phyloP scores from a whole-genome alignment of 2,113 vertebrate species.

The Cromileptes altivelis region DNA sequence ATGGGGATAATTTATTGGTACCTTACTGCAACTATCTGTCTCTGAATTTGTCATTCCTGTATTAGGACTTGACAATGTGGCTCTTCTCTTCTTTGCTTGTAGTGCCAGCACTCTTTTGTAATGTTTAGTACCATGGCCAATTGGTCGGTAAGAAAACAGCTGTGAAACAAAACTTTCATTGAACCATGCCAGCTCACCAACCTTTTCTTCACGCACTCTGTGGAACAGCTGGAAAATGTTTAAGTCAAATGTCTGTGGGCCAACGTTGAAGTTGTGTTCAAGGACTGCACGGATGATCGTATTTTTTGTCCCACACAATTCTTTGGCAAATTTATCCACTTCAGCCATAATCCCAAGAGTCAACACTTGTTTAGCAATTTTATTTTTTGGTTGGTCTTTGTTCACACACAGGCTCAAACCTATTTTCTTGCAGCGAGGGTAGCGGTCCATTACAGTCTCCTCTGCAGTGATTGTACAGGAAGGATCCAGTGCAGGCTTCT shows the following conservation, averaged over 20 bases:
- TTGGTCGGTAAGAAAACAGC: neutral
- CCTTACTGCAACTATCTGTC: too few relatives aligned
- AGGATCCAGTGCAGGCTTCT: neutral
- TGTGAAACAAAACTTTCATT: conserved; percentile 15
- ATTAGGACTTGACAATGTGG: neutral
- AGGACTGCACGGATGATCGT: conserved; percentile 6
- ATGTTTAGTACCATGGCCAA: neutral
- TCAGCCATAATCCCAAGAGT: neutral
- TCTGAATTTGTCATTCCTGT: too few relatives aligned
- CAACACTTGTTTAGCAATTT: neutral
- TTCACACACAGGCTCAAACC: conserved; percentile 43
- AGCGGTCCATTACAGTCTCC: conserved; percentile 9
- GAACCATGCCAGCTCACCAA: neutral
- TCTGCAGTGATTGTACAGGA: conserved; percentile 2
- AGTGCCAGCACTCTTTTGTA: neutral
- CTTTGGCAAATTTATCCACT: conserved; percentile 13
- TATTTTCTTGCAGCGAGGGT: conserved; percentile 31
- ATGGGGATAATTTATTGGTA: neutral
- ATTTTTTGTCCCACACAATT: conserved; percentile 8
- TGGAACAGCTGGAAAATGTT: fast-evolving
- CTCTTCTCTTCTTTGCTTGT: conserved; percentile 19
- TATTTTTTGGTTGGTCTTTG: conserved; percentile 10
- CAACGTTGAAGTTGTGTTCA: conserved; percentile 44
- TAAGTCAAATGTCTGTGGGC: neutral
- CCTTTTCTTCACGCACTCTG: fast-evolving